A percentile compares a stretch with the other conserved stretches of the same genome.
These are phyloP conservation scores for Grantiella picta DNA, from an alignment of 2,113 vertebrate genomes.

Conservation along the genomic window DNA sequence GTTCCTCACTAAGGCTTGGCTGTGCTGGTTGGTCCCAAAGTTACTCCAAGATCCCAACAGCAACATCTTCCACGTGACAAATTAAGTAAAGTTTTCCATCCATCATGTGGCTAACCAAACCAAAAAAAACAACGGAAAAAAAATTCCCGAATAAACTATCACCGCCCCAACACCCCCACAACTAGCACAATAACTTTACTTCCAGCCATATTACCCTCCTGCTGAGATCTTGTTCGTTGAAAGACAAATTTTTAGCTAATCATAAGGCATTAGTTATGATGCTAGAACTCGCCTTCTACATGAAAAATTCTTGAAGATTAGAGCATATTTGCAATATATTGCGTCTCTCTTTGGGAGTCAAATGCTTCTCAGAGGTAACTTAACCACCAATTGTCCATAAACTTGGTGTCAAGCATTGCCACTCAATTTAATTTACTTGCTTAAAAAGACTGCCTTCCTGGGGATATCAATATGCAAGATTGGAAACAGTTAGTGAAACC, in stretches of 20 bases:
- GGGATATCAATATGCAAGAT: neutral
- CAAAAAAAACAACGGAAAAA: fast-evolving
- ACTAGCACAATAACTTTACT: neutral
- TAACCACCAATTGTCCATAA: neutral
- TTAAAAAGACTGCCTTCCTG: neutral
- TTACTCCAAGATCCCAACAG: neutral
- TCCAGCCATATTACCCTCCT: neutral
- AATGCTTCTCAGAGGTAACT: neutral
- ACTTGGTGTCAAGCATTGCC: neutral
- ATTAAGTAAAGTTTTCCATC: neutral
- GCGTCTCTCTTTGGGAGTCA: neutral
- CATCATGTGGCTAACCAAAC: neutral
- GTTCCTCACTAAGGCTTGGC: neutral
- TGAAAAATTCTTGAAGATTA: neutral
- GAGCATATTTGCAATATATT: neutral
- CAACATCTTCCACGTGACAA: neutral
- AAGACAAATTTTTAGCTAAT: neutral
- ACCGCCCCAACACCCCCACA: fast-evolving
- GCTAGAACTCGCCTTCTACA: neutral
- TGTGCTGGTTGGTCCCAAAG: neutral
- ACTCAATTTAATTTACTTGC: neutral
- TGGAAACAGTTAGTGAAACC: neutral
- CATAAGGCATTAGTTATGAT: neutral
- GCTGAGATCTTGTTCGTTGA: neutral
- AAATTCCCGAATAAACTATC: neutral